Conservation (phyloP, 2,113 vertebrate species). For the Hemicordylus capensis region DNA sequence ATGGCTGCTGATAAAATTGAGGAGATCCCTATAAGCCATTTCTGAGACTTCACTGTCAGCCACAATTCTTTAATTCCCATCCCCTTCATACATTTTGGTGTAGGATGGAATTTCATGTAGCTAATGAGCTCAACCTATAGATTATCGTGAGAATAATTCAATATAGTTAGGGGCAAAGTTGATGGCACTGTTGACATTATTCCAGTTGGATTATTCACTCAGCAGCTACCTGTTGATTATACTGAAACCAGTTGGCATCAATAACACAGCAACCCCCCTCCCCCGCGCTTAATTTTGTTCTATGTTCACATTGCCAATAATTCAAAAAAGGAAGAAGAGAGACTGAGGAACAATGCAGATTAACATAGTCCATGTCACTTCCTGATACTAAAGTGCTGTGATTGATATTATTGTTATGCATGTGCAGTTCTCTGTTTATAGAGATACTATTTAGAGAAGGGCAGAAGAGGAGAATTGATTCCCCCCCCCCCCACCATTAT, state of each 20-base stretch:
- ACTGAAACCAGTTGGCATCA: not conserved
- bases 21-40: constrained; percentile 7
- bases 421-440: not conserved
- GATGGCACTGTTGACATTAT: constrained; percentile 1
- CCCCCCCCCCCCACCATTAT: no score
- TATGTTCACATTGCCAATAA: not conserved
- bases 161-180: not conserved
- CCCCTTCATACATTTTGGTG: not conserved
- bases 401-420: no score
- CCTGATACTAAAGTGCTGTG: not conserved
- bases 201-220: constrained; percentile 10
- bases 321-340: not conserved
- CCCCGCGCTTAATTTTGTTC: not conserved
- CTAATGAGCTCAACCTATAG: not conserved
- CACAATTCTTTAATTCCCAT: not conserved
- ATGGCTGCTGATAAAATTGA: not conserved
- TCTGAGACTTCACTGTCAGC: not conserved
- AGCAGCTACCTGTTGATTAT: not conserved
- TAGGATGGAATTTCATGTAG: not conserved
- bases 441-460: no score
- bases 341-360: not conserved
- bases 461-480: no score
- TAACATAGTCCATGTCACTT: not conserved
- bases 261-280: not conserved
- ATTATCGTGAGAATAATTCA: constrained; percentile 24